Evolutionary conservation across 2,797 vertebrate genomes (phyloP).

Genomic region (Lagocephalus sceleratus): DNA sequence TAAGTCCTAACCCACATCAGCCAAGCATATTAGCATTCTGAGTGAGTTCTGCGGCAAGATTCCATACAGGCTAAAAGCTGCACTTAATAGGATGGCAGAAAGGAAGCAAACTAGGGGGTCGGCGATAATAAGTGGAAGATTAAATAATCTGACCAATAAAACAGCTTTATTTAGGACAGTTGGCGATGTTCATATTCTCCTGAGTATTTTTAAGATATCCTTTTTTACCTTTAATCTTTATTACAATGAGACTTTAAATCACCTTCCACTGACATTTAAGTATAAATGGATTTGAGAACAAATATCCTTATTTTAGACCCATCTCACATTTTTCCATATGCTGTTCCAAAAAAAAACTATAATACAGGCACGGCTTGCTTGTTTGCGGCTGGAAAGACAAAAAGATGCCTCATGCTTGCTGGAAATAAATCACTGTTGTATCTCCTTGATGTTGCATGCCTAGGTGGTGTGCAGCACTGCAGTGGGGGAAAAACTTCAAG

Average conservation of each 20-base stretch:
- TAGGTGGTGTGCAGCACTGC: no score
- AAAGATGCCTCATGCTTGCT: no score
- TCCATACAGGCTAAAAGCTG: slow-evolving; percentile 58
- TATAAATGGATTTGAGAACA: slow-evolving; percentile 2
- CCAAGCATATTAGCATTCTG: slow-evolving; percentile 70
- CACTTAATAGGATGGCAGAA: slow-evolving; percentile 47
- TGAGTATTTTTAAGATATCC: slow-evolving; percentile 2
- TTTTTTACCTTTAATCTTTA: no score
- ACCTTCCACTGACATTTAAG: slow-evolving; percentile 9
- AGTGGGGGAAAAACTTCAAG: no score
- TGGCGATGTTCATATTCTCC: slow-evolving; percentile 19
- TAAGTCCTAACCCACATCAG: slow-evolving; percentile 76
- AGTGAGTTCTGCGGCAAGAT: slow-evolving; percentile 59
- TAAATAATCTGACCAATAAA: slow-evolving; percentile 39
- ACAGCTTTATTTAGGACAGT: slow-evolving; percentile 11
- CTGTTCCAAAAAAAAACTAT: slow-evolving; percentile 3
- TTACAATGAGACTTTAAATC: slow-evolving; percentile 6
- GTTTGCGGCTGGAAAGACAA: no score
- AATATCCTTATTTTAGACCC: no score
- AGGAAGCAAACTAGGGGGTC: slow-evolving; percentile 38
- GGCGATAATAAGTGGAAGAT: slow-evolving; percentile 33
- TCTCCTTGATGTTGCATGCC: no score
- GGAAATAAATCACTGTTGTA: no score
- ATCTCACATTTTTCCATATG: no score
- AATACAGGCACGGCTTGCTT: not conserved